Evolutionary conservation across 2,113 vertebrate species (phyloP).

Genomic region (Polyodon spathula): DNA sequence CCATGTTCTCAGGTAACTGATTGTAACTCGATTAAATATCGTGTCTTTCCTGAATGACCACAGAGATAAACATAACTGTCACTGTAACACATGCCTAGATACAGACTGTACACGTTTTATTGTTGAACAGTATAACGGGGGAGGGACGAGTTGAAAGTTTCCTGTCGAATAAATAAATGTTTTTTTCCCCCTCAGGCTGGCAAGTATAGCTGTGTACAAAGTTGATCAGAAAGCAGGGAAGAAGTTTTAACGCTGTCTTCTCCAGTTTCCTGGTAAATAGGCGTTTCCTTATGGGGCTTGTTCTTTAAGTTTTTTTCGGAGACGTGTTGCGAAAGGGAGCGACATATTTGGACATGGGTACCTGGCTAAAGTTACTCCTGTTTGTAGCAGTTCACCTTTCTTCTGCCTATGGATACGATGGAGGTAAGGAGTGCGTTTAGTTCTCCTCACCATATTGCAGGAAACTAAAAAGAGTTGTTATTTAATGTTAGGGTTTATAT

Average conservation of each 20-base stretch:
- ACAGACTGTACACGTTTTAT: too few relatives aligned
- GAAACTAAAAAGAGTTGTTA: too few relatives aligned
- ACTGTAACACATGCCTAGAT: too few relatives aligned
- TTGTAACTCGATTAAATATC: too few relatives aligned
- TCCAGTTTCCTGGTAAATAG: conserved; percentile 49
- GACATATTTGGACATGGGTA: conserved; percentile 44
- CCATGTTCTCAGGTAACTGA: too few relatives aligned
- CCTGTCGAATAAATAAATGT: too few relatives aligned
- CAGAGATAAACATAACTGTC: too few relatives aligned
- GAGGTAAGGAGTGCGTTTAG: conserved; percentile 46
- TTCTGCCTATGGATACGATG: conserved; percentile 42
- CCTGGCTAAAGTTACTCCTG: conserved; percentile 39
- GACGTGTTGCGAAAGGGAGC: conserved; percentile 26
- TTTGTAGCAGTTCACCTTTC: conserved; percentile 44
- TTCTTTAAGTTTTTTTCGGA: conserved; percentile 39
- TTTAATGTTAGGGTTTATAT: too few relatives aligned
- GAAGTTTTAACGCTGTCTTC: too few relatives aligned
- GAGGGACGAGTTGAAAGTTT: too few relatives aligned
- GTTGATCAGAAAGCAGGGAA: conserved; percentile 19
- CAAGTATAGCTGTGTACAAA: conserved; percentile 8
- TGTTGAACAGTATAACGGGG: too few relatives aligned
- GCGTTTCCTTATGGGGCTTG: conserved; percentile 54
- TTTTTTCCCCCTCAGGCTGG: not conserved
- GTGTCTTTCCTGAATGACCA: too few relatives aligned
- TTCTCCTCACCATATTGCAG: not conserved